These are phyloP conservation scores for Helogale parvula DNA, from an alignment of 2,113 vertebrate species.

Conservation along the genomic window DNA sequence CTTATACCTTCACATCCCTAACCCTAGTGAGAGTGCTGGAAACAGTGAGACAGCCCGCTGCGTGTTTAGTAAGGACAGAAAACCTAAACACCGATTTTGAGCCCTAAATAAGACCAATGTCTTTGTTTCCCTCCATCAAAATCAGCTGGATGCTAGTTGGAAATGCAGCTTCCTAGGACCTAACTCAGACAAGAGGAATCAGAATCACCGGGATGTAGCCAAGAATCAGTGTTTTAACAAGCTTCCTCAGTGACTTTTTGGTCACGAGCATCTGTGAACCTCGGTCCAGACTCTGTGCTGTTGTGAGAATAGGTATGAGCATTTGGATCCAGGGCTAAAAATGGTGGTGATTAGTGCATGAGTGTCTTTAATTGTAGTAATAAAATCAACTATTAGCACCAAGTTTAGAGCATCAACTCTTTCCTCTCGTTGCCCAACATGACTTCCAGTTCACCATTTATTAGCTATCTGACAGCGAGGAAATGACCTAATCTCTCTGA, in stretches of 20 bases:
- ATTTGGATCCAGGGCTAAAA: background rate
- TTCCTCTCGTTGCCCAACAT: background rate
- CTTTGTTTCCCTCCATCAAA: background rate
- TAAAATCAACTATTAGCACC: background rate
- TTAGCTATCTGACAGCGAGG: background rate
- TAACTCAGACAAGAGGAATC: background rate
- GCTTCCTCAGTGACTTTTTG: background rate
- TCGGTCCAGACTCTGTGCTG: background rate
- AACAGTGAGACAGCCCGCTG: background rate
- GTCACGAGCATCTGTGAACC: background rate
- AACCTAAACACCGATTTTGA: background rate
- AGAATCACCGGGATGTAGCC: background rate
- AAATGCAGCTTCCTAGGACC: background rate
- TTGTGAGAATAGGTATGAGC: background rate
- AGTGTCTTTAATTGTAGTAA: background rate
- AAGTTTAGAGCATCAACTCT: background rate
- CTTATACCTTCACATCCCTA: background rate
- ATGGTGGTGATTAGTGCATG: background rate
- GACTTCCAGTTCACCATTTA: background rate
- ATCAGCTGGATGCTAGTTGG: background rate
- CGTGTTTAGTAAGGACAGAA: background rate
- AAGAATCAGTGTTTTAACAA: background rate
- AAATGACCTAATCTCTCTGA: background rate
- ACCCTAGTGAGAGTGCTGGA: background rate
- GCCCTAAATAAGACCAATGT: background rate